Percentiles rank a stretch among this genome's conserved stretches.
Conservation (phyloP, 2,113 vertebrate species). For the Aegithalos caudatus region DNA sequence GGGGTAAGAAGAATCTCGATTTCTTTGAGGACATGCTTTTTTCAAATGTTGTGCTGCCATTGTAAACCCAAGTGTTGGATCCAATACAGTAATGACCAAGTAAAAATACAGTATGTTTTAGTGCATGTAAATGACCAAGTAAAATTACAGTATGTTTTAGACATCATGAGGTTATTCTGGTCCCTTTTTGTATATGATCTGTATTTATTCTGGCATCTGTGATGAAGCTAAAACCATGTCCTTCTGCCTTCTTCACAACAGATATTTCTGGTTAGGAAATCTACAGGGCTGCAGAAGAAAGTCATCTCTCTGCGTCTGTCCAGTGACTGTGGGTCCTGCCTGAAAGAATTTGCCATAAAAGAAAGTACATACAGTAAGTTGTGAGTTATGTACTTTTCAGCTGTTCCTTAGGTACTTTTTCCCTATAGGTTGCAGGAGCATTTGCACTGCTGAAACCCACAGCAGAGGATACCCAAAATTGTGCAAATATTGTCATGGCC, state of each 20-base stretch:
- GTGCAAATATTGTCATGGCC: too few relatives aligned
- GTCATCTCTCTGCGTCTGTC: constrained; percentile 85
- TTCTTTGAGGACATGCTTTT: background rate
- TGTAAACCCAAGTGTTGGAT: background rate
- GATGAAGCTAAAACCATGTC: background rate
- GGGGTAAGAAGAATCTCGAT: constrained; percentile 77
- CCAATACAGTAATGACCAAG: background rate
- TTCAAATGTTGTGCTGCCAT: background rate
- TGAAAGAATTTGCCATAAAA: constrained; percentile 87
- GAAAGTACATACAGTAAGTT: constrained; percentile 93
- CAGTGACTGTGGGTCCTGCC: constrained; percentile 58
- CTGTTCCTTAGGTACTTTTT: background rate
- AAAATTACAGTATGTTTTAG: background rate
- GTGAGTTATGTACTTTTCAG: background rate
- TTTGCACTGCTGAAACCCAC: background rate
- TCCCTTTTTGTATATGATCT: background rate
- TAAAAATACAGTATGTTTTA: background rate
- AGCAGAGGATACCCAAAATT: background rate
- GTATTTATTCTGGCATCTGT: background rate
- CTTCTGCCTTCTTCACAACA: constrained; percentile 45
- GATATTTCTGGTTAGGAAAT: constrained; percentile 91
- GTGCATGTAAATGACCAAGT: background rate
- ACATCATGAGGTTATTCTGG: background rate
- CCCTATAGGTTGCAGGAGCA: background rate
- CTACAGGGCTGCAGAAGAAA: constrained; percentile 84